Evolutionary conservation across 2,888 invertebrate genomes (phyloP), one percentile per base, ranked within the genome.

Genomic region (Drosophila merina): DNA sequence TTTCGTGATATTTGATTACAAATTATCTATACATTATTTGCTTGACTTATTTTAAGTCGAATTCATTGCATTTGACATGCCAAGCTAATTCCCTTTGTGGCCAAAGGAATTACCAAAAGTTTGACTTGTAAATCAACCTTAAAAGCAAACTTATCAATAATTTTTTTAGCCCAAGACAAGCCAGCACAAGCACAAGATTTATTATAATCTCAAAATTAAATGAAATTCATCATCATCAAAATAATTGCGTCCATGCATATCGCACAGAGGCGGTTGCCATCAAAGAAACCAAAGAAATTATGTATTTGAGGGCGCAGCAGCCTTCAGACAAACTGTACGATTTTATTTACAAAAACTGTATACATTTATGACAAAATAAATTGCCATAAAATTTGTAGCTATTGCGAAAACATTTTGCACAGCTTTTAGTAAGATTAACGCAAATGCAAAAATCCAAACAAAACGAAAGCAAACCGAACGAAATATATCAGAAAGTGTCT

Each of bases 41-140:
- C 64, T 74, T 51, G 44, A 64, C 50, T 48, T 54, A 49, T 54
- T 50, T 4, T 28, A 28, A 40, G 45, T 66, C 33, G 54, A 70
- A 75, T 83, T 81, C 75, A 82, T 86, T 81, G 85, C 87, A 82
- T 85, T 82, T 87, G 87, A 82, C 82, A 87, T 82, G 87, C 82
- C 85, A 82, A 73, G 56, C 55, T 63, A 84, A 78, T 57, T 69
- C 31, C 33, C 63, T 80, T 64, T 73, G 83, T 75, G 75, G 83
- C 75, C 86, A 71, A 73, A 70, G 82, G 84, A 77, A 67, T 54
- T 12, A 10, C 26, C 12, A 10, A 14, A 52, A 26, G 40, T 20
- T 20, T 30, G 20, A 1, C 44, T 8, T 20, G 45, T 54, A 31
- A 20, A 30, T 5, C 3, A 12, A 14, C 7, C n/a, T 30, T 3